Conservation (phyloP, 1,140 invertebrate species). For the Brachionus rotundiformis region DNA sequence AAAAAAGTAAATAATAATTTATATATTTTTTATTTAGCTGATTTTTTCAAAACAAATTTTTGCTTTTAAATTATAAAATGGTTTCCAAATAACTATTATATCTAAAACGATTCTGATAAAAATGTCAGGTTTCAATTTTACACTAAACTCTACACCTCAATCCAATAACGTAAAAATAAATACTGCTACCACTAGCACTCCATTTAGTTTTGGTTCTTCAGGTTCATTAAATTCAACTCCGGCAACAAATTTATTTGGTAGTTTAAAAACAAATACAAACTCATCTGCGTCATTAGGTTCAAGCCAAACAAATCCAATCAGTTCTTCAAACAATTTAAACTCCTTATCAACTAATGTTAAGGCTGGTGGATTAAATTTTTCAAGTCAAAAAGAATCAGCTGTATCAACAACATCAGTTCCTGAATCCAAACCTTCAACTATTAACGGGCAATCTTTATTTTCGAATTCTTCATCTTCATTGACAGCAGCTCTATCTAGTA, state of each 20-base stretch:
- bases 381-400: not conserved
- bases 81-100: not conserved
- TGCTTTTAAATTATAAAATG: not conserved
- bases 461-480: not conserved
- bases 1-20: too few species aligned
- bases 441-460: not conserved
- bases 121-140: constrained; percentile 16
- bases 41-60: not conserved
- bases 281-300: not conserved
- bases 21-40: too few species aligned
- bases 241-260: not conserved
- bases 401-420: not conserved
- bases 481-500: not conserved
- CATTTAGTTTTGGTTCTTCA: constrained; percentile 28
- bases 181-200: not conserved
- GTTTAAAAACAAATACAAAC: not conserved
- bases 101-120: not conserved
- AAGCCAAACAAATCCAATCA: not conserved
- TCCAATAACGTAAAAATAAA: not conserved
- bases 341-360: not conserved
- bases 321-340: not conserved
- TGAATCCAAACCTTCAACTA: not conserved
- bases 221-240: not conserved
- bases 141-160: not conserved
- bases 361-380: not conserved